Evolutionary conservation across 1,140 invertebrate species (phyloP), one percentile per base, ranked within the genome.

Genomic region (Tetragonula clypearis): DNA sequence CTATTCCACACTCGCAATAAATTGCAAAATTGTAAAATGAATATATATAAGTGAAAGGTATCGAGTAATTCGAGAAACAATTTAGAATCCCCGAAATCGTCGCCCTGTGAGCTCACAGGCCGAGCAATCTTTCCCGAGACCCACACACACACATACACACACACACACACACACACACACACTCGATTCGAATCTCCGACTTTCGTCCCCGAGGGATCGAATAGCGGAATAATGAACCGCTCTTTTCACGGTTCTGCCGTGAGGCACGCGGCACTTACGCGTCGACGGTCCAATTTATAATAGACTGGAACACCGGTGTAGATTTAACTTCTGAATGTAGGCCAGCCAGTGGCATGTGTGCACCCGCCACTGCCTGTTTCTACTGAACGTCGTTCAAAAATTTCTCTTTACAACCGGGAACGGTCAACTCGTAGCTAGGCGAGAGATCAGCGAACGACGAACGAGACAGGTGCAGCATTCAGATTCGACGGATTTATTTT

Each of bases 241-340:
- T 49, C n/a, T 79, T 14, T 77, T 68, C 81, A 11, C 21, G 30
- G 30, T 66, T 82, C 81, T 53, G 41, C 35, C 26, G 30, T 83
- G 55, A 26, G 55, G 73, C 58, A 55, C 17, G 23, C n/a, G 58
- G 82, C 80, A 82, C 72, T 84, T 84, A 84, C 30, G 58, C 58
- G 56, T 58, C 82, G 82, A 26, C 58, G 73, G 82, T 73, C 82
- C 84, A 80, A 75, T 88, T 74, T 84, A 88, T 87, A 86, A 87
- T 68, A 75, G 85, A 84, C 80, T 75, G 77, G 87, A 74, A 82
- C 68, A 82, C 68, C 68, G 80, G 56, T 65, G 41, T 86, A 84
- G 76, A 89, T 89, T 89, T 82, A 88, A 74, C 79, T 85, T 49
- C 35, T 62, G 65, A 53, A 88, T 88, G 87, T 88, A 82, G 87